Percentiles rank a stretch among this genome's conserved stretches.
Conservation (phyloP, 1,140 invertebrate genomes). For the Drosophila orosa region DNA sequence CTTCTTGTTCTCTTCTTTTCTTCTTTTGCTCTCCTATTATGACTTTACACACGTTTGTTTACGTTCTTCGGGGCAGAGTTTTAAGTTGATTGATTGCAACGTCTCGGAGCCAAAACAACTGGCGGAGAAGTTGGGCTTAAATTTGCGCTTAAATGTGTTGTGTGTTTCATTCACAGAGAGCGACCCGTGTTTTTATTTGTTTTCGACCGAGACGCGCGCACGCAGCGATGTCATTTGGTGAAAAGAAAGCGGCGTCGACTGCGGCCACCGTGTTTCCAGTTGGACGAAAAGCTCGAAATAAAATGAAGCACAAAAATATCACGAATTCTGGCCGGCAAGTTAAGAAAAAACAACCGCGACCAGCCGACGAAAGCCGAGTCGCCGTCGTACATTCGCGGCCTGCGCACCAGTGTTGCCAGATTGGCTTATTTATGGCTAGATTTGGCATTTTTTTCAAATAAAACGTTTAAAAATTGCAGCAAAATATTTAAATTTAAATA, state of each 20-base stretch:
- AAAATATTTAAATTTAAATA: too few relatives aligned
- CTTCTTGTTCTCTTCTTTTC: slow-evolving; percentile 7
- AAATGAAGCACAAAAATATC: slow-evolving; percentile 11
- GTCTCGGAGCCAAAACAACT: not conserved
- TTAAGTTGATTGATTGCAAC: slow-evolving; percentile 19
- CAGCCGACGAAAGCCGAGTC: slow-evolving; percentile 4
- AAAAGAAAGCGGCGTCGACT: slow-evolving; percentile 13
- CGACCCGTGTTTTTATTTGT: slow-evolving; percentile 6
- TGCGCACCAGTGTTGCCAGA: not conserved
- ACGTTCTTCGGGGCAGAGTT: slow-evolving; percentile 25
- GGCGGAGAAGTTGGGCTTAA: not conserved
- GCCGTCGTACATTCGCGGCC: not conserved
- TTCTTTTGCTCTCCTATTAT: not conserved
- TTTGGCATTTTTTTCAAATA: not conserved
- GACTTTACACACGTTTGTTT: slow-evolving; percentile 40
- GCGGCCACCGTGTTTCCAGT: slow-evolving; percentile 11
- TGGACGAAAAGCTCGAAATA: slow-evolving; percentile 6
- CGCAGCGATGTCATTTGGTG: slow-evolving; percentile 2
- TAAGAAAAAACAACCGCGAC: not conserved
- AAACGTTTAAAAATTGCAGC: too few relatives aligned
- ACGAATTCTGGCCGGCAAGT: slow-evolving; percentile 4
- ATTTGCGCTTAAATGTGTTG: slow-evolving; percentile 1
- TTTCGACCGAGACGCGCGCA: slow-evolving; percentile 10
- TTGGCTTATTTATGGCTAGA: not conserved
- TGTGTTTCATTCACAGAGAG: slow-evolving; percentile 8